Percentiles rank a stretch among this genome's conserved stretches.
Evolutionary conservation across 2,797 vertebrate species (phyloP).

Genomic region (Heliangelus exortis): DNA sequence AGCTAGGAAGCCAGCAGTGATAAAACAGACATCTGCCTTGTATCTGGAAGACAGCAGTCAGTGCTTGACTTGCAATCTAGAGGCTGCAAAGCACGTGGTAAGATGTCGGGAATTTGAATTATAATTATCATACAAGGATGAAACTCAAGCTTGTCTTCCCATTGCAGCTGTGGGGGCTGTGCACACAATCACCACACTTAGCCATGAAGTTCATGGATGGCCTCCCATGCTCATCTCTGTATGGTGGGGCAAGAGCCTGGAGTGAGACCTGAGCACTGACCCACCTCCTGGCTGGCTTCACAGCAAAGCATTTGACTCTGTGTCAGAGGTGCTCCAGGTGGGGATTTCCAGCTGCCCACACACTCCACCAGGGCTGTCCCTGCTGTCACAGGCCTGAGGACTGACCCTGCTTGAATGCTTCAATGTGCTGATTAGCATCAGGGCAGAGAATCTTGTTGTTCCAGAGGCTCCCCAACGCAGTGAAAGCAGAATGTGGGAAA

Average conservation of each 20-base stretch:
- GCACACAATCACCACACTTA: accelerated
- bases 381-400: accelerated
- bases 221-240: accelerated
- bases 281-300: neutral
- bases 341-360: neutral
- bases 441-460: neutral
- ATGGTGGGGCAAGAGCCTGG: neutral
- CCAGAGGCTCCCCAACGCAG: neutral
- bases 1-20: neutral
- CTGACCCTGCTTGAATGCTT: neutral
- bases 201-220: neutral
- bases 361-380: neutral
- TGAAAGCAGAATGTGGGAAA: neutral
- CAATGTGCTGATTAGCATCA: neutral
- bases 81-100: neutral
- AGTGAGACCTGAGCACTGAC: neutral
- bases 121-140: neutral
- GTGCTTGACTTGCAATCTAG: neutral
- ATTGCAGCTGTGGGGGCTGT: neutral
- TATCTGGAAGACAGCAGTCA: neutral
- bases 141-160: neutral
- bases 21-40: neutral
- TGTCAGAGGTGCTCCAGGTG: neutral
- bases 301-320: neutral
- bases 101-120: neutral